Evolutionary conservation across 2,888 invertebrate species (phyloP), one percentile per base, ranked within the genome.

Genomic region (Mesorhabditis spiculigera): DNA sequence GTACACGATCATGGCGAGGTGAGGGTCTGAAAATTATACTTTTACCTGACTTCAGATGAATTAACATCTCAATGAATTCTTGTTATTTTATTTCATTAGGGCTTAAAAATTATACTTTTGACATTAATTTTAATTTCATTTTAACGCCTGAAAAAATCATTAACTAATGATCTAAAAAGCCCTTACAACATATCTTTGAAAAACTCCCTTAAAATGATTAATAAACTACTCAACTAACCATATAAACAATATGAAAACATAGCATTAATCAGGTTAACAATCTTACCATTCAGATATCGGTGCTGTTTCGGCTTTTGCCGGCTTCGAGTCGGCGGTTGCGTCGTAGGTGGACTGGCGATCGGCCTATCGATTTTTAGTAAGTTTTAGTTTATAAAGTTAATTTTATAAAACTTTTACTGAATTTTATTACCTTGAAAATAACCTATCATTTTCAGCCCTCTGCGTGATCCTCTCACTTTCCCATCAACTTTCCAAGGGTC

Each of bases 301-400:
- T 82, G 79, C 67, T 81, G 81, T 73, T 82, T 76, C 62, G 81
- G 80, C 5, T 43, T 79, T 8, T 80, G 77, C 50, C 76, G 78
- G 43, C 73, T 81, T 6, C 73, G 81, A 28, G 74, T 79, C 10
- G 81, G 78, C 16, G 73, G 77, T 13, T 78, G 79, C 70, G 68
- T 75, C 50, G 78, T 81, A 64, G 78, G 77, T 13, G 45, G 80
- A 10, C 73, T 71, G 28, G 73, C 72, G 43, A 74, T 76, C 58
- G 43, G 73, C n/a, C 71, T 75, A 16, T 74, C 78, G n/a, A 75
- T 75, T 58, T 62, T 75, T 4, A 68, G 77, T 77, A 45, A 66
- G 69, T 68, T 45, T 44, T 41, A 66, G 10, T n/a, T 45, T 8
- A 63, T 63, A 8, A 8, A 13, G 3, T 8, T 13, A 63, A 28